Conservation (phyloP, 2,888 invertebrate genomes). For the Drosophila rellima region DNA sequence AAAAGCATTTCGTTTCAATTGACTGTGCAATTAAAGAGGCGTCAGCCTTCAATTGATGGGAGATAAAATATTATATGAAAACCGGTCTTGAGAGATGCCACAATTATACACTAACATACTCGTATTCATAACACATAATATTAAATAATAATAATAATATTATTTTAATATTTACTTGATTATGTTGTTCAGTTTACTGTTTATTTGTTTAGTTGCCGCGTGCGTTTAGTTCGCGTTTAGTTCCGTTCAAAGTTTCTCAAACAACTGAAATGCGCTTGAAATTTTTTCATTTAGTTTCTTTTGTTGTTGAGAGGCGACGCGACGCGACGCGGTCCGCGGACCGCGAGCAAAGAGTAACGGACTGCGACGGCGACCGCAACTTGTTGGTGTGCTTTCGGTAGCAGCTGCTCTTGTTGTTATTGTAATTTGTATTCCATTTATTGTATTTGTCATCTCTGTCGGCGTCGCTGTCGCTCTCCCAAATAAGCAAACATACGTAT, state of each 20-base stretch:
- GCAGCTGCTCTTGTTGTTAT: conserved; percentile 12
- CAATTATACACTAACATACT: conserved; percentile 5
- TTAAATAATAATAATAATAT: conserved; percentile 14
- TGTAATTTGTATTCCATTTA: conserved; percentile 36
- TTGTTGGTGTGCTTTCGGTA: conserved; percentile 37
- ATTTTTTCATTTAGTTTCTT: conserved; percentile 41
- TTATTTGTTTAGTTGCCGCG: conserved; percentile 47
- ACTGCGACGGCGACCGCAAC: conserved; percentile 43
- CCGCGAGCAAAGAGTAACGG: conserved; percentile 28
- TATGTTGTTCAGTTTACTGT: conserved; percentile 26
- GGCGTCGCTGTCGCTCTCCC: conserved; percentile 34
- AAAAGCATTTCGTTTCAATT: conserved; percentile 19
- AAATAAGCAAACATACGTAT: background rate
- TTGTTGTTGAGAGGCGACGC: conserved; percentile 24
- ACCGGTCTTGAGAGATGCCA: conserved; percentile 17
- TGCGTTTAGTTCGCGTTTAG: conserved; percentile 32
- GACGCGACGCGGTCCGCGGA: conserved; percentile 27
- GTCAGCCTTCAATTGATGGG: background rate
- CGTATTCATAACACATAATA: conserved; percentile 4
- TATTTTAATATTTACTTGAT: conserved; percentile 43
- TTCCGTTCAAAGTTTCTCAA: conserved; percentile 70
- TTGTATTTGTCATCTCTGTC: conserved; percentile 46
- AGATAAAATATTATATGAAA: conserved; percentile 12
- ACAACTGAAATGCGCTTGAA: conserved; percentile 69
- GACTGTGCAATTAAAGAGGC: conserved; percentile 6